A percentile compares a stretch with the other conserved stretches of the same genome.
Evolutionary conservation across 35 echinoderm and acorn worm genomes (phyloP).

Genomic region (Apostichopus japonicus): DNA sequence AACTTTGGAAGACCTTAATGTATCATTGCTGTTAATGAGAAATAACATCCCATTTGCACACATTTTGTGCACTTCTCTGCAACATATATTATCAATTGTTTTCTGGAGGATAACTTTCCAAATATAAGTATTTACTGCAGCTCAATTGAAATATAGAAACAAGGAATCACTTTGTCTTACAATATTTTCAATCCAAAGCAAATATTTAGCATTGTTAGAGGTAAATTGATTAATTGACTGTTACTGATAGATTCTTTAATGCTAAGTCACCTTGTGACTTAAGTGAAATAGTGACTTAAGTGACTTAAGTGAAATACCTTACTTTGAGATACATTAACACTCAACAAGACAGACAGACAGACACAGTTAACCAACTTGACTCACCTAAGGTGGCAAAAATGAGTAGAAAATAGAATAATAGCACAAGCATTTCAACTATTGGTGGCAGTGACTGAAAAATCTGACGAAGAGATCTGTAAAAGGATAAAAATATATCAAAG

Average conservation of each 20-base stretch:
- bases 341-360: too few relatives aligned
- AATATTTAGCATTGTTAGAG: too few relatives aligned
- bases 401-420: slow-evolving; percentile 89
- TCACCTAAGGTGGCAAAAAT: slow-evolving; percentile 91
- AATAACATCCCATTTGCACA: too few relatives aligned
- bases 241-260: too few relatives aligned
- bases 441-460: slow-evolving; percentile 96
- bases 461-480: slow-evolving; percentile 84
- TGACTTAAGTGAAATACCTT: too few relatives aligned
- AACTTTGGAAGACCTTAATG: too few relatives aligned
- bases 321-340: too few relatives aligned
- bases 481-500: background rate
- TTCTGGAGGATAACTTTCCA: background rate
- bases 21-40: too few relatives aligned
- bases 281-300: too few relatives aligned
- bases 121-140: slow-evolving; percentile 7
- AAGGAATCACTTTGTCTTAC: background rate
- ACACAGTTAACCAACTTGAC: background rate
- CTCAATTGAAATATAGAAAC: background rate
- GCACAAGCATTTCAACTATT: slow-evolving; percentile 91
- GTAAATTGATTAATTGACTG: background rate
- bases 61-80: too few relatives aligned
- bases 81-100: background rate
- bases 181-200: too few relatives aligned
- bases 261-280: too few relatives aligned